Evolutionary conservation across 2,797 vertebrate species (phyloP).

Genomic region (Pangasius krempfi): DNA sequence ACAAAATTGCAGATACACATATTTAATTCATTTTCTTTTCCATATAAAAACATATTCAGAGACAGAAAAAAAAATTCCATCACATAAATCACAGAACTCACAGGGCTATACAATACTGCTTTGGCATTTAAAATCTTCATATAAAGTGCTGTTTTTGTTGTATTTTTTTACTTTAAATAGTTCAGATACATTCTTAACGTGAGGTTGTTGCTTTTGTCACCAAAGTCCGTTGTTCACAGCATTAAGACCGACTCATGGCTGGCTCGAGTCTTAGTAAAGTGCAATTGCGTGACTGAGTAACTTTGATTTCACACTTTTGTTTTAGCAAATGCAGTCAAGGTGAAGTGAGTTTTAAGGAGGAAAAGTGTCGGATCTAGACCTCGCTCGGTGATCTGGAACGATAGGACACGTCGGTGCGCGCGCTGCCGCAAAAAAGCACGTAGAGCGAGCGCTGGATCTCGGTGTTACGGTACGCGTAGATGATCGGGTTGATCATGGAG

Average conservation of each 20-base stretch:
- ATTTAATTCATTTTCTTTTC: conserved; percentile 54
- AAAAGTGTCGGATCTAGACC: conserved; percentile 72
- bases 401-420: conserved; percentile 86
- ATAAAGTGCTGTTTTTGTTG: conserved; percentile 84
- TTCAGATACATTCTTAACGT: conserved; percentile 81
- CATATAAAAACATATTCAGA: conserved; percentile 70
- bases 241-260: conserved; percentile 62
- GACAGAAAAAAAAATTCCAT: conserved; percentile 80
- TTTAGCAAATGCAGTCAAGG: conserved; percentile 73
- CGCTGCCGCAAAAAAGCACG: conserved; percentile 93
- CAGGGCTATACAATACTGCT: conserved; percentile 88
- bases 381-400: conserved; percentile 95
- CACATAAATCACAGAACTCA: conserved; percentile 65
- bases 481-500: conserved; percentile 99
- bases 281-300: conserved; percentile 75
- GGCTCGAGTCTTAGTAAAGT: conserved; percentile 85
- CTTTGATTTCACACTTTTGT: conserved; percentile 31
- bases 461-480: conserved; percentile 95
- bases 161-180: conserved; percentile 61
- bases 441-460: conserved; percentile 95
- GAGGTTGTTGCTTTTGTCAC: conserved; percentile 65
- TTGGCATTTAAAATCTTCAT: conserved; percentile 83
- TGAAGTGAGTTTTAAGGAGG: conserved; percentile 50
- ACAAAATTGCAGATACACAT: neutral
- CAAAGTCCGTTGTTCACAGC: conserved; percentile 77